These are phyloP conservation scores for Emydoidea blandingii DNA, from an alignment of 2,797 vertebrate species.

Conservation along the genomic window DNA sequence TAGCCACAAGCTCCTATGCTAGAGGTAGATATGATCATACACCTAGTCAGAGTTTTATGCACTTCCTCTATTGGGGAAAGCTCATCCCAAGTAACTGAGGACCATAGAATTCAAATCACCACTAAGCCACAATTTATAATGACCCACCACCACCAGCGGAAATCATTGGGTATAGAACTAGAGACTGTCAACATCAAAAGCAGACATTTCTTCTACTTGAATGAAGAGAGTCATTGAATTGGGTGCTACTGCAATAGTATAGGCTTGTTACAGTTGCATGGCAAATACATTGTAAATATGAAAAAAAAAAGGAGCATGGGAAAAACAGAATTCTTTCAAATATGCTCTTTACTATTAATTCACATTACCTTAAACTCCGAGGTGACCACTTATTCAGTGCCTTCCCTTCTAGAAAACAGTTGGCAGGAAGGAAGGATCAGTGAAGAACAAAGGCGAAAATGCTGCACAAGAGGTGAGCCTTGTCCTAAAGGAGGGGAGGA, in stretches of 20 bases:
- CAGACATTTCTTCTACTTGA: rapidly evolving
- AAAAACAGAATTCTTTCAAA: background rate
- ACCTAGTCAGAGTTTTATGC: background rate
- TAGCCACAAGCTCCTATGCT: background rate
- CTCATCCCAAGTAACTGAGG: background rate
- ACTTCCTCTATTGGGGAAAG: background rate
- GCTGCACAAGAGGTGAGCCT: background rate
- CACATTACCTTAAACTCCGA: rapidly evolving
- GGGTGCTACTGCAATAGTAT: background rate
- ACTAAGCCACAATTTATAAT: background rate
- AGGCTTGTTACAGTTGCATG: background rate
- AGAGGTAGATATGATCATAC: background rate
- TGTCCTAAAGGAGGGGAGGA: background rate
- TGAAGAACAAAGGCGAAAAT: background rate
- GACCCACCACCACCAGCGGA: background rate
- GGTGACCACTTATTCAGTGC: background rate
- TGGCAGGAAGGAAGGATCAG: background rate
- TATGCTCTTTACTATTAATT: background rate
- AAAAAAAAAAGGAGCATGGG: background rate
- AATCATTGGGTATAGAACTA: background rate
- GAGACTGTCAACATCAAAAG: rapidly evolving
- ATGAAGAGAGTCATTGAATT: background rate
- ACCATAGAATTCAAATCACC: background rate
- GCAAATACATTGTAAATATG: background rate
- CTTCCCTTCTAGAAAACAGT: background rate